Percentiles rank a stretch among this genome's conserved stretches.
These are phyloP conservation scores for Epirrhoe alternata DNA, from an alignment of 2,888 invertebrate species.

Conservation along the genomic window DNA sequence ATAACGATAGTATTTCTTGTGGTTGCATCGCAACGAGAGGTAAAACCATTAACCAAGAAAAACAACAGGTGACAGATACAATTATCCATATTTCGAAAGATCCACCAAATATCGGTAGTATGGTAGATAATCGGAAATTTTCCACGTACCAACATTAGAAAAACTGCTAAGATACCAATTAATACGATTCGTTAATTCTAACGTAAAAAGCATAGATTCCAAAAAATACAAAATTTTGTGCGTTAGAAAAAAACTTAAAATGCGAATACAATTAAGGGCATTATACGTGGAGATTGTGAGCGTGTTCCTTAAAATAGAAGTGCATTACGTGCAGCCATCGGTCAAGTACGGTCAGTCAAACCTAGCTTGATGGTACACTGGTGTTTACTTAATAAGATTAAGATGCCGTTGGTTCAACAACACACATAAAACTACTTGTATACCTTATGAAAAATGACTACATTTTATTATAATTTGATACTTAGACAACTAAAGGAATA, in stretches of 20 bases:
- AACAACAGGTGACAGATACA: too few species aligned
- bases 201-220: slow-evolving; percentile 44
- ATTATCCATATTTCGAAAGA: slow-evolving; percentile 35
- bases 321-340: slow-evolving; percentile 29
- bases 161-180: slow-evolving; percentile 20
- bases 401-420: slow-evolving; percentile 66
- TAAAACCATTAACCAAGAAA: too few species aligned
- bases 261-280: slow-evolving; percentile 36
- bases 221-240: slow-evolving; percentile 53
- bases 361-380: slow-evolving; percentile 6
- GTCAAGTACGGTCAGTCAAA: slow-evolving; percentile 16
- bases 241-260: slow-evolving; percentile 47
- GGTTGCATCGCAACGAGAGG: too few species aligned
- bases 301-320: slow-evolving; percentile 37
- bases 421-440: slow-evolving; percentile 67
- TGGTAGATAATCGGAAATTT: not conserved
- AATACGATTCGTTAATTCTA: slow-evolving; percentile 11
- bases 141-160: slow-evolving; percentile 41
- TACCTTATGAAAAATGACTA: slow-evolving; percentile 79
- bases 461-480: slow-evolving; percentile 60
- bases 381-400: slow-evolving; percentile 55
- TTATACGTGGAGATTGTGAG: slow-evolving; percentile 37
- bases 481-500: slow-evolving; percentile 56
- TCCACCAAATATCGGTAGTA: slow-evolving; percentile 35
- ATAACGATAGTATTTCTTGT: too few species aligned